A percentile compares a stretch with the other conserved stretches of the same genome.
These are phyloP conservation scores for Syrrhaptes paradoxus DNA, from an alignment of 2,113 vertebrate genomes.

Conservation along the genomic window DNA sequence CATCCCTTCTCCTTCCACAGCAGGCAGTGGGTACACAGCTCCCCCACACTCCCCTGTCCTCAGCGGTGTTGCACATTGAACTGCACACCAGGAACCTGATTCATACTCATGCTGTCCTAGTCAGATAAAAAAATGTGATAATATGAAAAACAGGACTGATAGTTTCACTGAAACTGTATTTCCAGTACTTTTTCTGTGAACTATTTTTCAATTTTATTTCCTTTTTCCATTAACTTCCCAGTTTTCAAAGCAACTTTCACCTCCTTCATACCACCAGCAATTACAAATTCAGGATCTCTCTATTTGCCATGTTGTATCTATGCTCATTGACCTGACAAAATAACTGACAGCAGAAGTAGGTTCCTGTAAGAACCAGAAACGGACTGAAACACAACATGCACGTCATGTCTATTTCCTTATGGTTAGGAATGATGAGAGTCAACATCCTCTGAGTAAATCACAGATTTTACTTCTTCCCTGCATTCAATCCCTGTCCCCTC, in stretches of 20 bases:
- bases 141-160: background rate
- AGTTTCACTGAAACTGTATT: background rate
- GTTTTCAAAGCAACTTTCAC: background rate
- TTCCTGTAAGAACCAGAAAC: background rate
- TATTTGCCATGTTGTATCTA: background rate
- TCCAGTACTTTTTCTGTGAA: background rate
- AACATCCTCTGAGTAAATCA: background rate
- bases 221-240: background rate
- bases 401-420: background rate
- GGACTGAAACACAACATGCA: background rate
- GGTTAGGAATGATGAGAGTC: background rate
- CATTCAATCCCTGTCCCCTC: background rate
- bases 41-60: no score
- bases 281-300: background rate
- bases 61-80: no score
- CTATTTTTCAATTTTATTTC: background rate
- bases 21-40: rapidly evolving
- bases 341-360: background rate
- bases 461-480: background rate
- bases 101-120: background rate
- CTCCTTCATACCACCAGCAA: background rate
- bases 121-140: background rate
- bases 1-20: background rate
- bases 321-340: background rate
- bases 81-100: background rate